Evolutionary conservation across 2,113 vertebrate species (phyloP), one percentile per base, ranked within the genome.

Genomic region (Boleophthalmus pectinirostris): DNA sequence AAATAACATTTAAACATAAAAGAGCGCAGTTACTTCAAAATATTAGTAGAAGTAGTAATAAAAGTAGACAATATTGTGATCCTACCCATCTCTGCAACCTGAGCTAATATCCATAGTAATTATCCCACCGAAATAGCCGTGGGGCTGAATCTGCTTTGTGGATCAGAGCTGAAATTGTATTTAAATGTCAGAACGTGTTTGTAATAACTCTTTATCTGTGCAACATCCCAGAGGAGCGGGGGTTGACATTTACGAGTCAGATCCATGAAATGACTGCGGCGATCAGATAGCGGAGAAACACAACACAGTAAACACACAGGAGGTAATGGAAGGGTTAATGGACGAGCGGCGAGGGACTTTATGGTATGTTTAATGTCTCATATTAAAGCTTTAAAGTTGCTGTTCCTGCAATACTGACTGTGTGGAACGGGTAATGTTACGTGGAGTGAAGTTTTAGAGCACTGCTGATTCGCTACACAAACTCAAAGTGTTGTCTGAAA

Each of bases 281-380:
- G 73, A 88, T 82, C 46, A 66, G 69, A 58, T 58, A 43, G 58
- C 49, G 72, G 49, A 15, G 66, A 61, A 49, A 64, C 71, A 81
- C 72, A 64, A 68, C 65, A 69, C 66, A 49, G 74, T 72, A 75
- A 66, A 66, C 70, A 70, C 72, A 78, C 75, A 70, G 21, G 1
- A 60, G 64, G 73, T 88, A 88, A 84, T 82, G 84, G 85, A 78
- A 74, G 78, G 82, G 85, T 85, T 85, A 65, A 91, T 85, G 68
- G 38, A 74, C 78, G 51, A 25, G 12, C 74, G 69, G 73, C 75
- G 70, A 73, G 72, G 87, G 72, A 49, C 63, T 85, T 81, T 82
- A 83, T 74, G 73, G 77, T 35, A 75, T 70, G 61, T 75, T 79
- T 79, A 66, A 68, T 74, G 63, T 49, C 82, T 79, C 64, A 81